Conservation (phyloP, 92 coral and sea anemone genomes). For the Epizoanthus illoricatus region DNA sequence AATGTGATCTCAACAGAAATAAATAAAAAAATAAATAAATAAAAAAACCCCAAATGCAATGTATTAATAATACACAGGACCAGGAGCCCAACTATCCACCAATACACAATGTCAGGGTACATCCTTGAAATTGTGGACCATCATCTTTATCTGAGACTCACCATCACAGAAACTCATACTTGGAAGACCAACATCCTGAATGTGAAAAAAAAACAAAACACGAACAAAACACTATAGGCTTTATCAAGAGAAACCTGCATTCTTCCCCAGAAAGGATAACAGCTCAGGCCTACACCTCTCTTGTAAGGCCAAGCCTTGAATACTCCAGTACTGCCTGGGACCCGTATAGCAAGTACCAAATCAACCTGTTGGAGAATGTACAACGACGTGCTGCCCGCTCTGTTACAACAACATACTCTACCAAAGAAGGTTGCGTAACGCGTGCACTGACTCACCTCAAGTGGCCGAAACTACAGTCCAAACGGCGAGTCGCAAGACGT, state of each 20-base stretch:
- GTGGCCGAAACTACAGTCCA: conserved; percentile 7
- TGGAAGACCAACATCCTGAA: too few species aligned
- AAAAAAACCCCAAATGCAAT: too few species aligned
- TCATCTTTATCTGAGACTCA: too few species aligned
- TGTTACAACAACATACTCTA: conserved; percentile 36
- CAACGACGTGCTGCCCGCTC: conserved; percentile 29
- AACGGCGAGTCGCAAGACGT: conserved; percentile 8
- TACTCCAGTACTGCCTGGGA: conserved; percentile 26
- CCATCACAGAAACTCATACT: too few species aligned
- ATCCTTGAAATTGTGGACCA: too few species aligned
- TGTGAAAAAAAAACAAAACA: background rate
- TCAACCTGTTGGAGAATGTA: conserved; percentile 17
- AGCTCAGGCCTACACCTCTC: conserved; percentile 19
- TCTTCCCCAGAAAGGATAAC: conserved; percentile 29
- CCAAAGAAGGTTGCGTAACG: conserved; percentile 34
- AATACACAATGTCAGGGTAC: too few species aligned
- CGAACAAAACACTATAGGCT: conserved; percentile 27
- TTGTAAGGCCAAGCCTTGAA: conserved; percentile 38
- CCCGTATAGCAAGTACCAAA: conserved; percentile 24
- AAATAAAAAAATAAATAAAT: too few species aligned
- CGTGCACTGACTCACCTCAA: conserved; percentile 9
- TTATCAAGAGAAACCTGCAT: conserved; percentile 29
- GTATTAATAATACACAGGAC: too few species aligned
- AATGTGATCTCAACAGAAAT: too few species aligned
- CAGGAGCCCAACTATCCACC: too few species aligned